Evolutionary conservation across 2,888 invertebrate genomes (phyloP), one percentile per base, ranked within the genome.

Genomic region (Tetheella fluctuosa): DNA sequence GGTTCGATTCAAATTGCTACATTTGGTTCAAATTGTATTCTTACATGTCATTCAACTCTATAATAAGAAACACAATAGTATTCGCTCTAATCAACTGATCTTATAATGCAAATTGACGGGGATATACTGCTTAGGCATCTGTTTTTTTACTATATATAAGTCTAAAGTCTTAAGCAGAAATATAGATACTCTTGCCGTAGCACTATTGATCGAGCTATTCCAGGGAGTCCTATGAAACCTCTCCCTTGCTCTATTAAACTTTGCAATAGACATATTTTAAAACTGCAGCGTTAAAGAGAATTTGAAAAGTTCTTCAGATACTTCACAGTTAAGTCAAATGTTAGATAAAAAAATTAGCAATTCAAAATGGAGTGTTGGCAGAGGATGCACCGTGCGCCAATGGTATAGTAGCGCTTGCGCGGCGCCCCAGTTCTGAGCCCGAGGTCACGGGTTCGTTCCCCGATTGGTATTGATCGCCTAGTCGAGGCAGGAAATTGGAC

Each of bases 371-470:
- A 74, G 72, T 77, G 69, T 66, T 48, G 48, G 48, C 70, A 75
- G 79, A 77, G 80, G 86, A 91, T 91, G 91, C 91, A 91, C 82
- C 81, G 76, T 67, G 69, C 73, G 71, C 69, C 69, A 37, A 20
- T 55, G 70, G 55, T 55, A 64, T 66, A 72, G 82, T 67, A 76
- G 91, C 92, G 93, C 93, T 72, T 92, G 93, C 92, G 93, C 91
- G 90, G 76, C 81, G 93, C 76, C 93, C 93, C 80, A 92, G 85
- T 91, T 93, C 77, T 67, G 60, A 70, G 69, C 71, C 76, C 87
- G 90, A 91, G 92, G 93, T 90, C 92, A 86, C 85, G 86, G 86
- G 93, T 91, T 93, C 93, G 87, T 92, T 93, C 91, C 91, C 91
- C 93, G 91, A 86, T 81, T 77, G 69, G 86, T 91, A 92, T 92